Base-by-base conservation (phyloP, 2,113 vertebrate species). In the Tursiops truncatus region DNA sequence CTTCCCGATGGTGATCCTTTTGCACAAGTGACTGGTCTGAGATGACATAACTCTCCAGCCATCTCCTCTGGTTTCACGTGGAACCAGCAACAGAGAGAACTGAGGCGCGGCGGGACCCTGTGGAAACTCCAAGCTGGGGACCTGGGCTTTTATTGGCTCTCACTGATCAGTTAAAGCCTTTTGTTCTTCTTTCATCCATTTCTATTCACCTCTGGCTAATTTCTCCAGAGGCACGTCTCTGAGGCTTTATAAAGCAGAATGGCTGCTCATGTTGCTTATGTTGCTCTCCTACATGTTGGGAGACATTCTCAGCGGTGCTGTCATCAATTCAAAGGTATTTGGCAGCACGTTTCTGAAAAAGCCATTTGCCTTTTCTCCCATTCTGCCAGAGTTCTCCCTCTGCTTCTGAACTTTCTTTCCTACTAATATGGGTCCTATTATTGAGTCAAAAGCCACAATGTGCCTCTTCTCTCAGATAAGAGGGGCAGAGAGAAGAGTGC, bases 121-220 rank as follows among this genome's bases (percentile, higher is more conserved):
- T 67, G 33, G 53, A 62, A 74, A 96, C 5, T 70, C 26, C 60
- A 65, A 63, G 20, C 21, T 44, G 23, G 74, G 5, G 4, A 84
- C 28, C 23, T 50, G 18, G 13, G 31, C n/a, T 74, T 53, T 31
- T 38, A 28, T 33, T 26, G 28, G 4, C 5, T 31, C 44, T 87
- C 25, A 18, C 3, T 15, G 38, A 31, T 93, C 18, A 62, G 17
- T 60, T 47, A 67, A 26, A 92, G 33, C 20, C 4, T 85, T 73
- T 33, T n/a, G 26, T 65, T 70, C 31, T 81, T 84, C 67, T 62
- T 47, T 56, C 28, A 89, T 23, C 11, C 36, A 50, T 28, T 94
- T 89, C 92, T 82, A n/a, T 12, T 91, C 65, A 91, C 62, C 56
- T 83, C n/a, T 26, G 17, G n/a, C 38, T 95, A 53, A 38, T 83